Conservation (phyloP, 2,888 invertebrate species). For the Ophion costatus region DNA sequence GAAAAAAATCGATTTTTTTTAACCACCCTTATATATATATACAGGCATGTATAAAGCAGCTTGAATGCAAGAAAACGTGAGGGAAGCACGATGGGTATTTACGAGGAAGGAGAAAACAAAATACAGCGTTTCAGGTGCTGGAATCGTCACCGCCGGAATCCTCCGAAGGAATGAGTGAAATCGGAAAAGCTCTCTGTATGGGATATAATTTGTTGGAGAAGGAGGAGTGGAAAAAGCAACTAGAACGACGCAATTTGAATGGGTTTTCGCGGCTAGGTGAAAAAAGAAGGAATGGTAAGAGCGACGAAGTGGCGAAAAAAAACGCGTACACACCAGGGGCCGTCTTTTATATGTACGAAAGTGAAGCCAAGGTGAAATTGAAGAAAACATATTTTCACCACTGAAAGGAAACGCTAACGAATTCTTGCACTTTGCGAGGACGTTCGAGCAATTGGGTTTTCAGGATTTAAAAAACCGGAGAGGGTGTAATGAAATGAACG, state of each 20-base stretch:
- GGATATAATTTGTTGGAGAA: conserved; percentile 44
- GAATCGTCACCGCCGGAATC: conserved; percentile 6
- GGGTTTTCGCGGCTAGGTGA: conserved; percentile 11
- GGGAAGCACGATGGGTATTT: background rate
- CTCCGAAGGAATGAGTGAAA: conserved; percentile 30
- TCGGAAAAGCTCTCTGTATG: conserved; percentile 14
- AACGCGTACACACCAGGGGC: background rate
- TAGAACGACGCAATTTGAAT: conserved; percentile 14
- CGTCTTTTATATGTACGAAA: background rate
- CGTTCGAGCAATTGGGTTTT: conserved; percentile 56
- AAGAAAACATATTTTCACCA: conserved; percentile 56
- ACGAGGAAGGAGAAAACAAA: background rate
- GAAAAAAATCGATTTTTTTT: no score
- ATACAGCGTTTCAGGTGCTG: conserved; percentile 10
- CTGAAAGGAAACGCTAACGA: conserved; percentile 60
- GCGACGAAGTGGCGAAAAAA: conserved; percentile 34
- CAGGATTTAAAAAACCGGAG: conserved; percentile 8
- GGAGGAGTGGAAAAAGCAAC: background rate
- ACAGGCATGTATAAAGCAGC: no score
- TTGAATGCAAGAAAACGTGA: conserved; percentile 10
- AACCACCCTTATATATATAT: no score
- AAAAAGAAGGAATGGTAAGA: conserved; percentile 20
- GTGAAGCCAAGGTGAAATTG: conserved; percentile 16
- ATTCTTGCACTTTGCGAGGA: conserved; percentile 33
- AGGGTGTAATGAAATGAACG: background rate